Evolutionary conservation across 1,140 invertebrate genomes (phyloP), one percentile per base, ranked within the genome.

Genomic region (Zaprionus davidi): DNA sequence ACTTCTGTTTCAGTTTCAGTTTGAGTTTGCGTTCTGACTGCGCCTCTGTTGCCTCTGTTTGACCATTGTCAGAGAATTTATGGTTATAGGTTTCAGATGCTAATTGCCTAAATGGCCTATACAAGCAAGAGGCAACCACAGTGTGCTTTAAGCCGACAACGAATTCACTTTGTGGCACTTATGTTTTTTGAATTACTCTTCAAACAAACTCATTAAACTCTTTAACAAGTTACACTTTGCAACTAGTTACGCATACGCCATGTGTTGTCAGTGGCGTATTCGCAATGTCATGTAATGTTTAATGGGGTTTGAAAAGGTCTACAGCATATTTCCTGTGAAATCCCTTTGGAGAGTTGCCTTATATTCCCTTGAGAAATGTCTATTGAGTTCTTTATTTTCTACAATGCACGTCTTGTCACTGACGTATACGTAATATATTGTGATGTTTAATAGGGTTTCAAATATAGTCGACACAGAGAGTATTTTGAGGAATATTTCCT

Each of bases 31-130:
- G 57, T 17, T 46, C n/a, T 17, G n/a, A 2, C n/a, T 46, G n/a
- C n/a, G n/a, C 7, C 41, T 46, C 41, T 11, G 9, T 34, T 34
- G 31, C 9, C 9, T 46, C n/a, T 46, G 41, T 62, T 60, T 64
- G 68, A 58, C 59, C 68, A 64, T 71, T 73, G 57, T 65, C 63
- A 51, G 31, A 69, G 60, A 85, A 85, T 85, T 85, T 85, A 86
- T 85, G 65, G 79, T 71, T 68, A 82, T 86, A 64, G 82, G 71
- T 79, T 81, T 76, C 71, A 69, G 69, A 79, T 86, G 76, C 79
- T 86, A 86, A 85, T 86, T 85, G 79, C 74, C 58, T 36, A 20
- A 69, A 46, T 57, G 28, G 57, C 58, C 44, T 2, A 66, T 31
- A 31, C 53, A n/a, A 28, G 3, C 24, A 15, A 15, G 15, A 17